Evolutionary conservation across 2,113 vertebrate genomes (phyloP).

Genomic region (Tichodroma muraria): DNA sequence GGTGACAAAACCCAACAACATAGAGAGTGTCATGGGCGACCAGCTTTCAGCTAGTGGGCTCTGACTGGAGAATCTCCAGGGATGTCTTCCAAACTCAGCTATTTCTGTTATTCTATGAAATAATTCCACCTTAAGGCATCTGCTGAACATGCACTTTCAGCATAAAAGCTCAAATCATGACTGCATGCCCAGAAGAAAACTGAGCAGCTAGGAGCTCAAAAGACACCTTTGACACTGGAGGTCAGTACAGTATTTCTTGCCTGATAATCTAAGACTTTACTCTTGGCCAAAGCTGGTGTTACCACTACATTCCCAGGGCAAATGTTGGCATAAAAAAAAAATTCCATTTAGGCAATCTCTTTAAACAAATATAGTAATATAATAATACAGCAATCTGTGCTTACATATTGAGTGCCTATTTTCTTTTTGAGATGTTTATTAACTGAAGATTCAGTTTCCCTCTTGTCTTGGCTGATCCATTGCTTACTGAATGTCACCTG

Average conservation of each 20-base stretch:
- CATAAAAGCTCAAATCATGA: neutral
- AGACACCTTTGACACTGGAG: neutral
- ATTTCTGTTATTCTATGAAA: neutral
- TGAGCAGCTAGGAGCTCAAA: neutral
- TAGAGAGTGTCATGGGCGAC: neutral
- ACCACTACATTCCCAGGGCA: rapidly evolving
- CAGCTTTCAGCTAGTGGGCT: neutral
- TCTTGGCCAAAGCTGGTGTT: neutral
- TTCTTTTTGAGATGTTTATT: neutral
- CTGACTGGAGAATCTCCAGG: neutral
- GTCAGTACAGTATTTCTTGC: neutral
- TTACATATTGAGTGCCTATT: neutral
- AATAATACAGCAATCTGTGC: neutral
- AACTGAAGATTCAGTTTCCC: neutral
- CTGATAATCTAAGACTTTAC: neutral
- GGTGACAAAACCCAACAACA: neutral
- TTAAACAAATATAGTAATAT: neutral
- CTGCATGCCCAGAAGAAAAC: neutral
- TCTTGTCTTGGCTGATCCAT: neutral
- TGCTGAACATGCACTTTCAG: neutral
- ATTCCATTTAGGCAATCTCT: neutral
- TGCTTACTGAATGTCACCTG: neutral
- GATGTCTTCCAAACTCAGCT: neutral
- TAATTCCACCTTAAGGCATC: neutral
- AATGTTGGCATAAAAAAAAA: neutral